These are phyloP conservation scores for Mastomys coucha DNA, from an alignment of 2,113 vertebrate genomes.

Conservation along the genomic window DNA sequence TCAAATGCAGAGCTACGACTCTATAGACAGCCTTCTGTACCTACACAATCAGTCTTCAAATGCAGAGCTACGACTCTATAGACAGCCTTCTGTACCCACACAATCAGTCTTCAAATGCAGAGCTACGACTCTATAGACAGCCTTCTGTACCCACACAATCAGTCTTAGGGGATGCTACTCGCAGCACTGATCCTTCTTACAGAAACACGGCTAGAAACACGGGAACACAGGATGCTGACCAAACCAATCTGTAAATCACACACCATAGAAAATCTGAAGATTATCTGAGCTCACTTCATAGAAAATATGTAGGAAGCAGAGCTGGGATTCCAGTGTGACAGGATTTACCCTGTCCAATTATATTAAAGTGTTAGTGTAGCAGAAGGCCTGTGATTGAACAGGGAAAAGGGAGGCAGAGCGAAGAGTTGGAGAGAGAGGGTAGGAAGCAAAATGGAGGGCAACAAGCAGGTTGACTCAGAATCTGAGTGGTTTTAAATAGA, in stretches of 20 bases:
- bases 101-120: neutral
- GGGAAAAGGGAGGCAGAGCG: too few relatives aligned
- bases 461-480: too few relatives aligned
- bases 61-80: neutral
- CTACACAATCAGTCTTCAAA: too few relatives aligned
- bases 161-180: neutral
- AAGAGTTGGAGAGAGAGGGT: too few relatives aligned
- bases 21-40: neutral
- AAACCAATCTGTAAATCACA: conserved; percentile 40
- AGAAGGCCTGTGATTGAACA: too few relatives aligned
- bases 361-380: too few relatives aligned
- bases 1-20: neutral
- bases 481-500: too few relatives aligned
- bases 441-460: too few relatives aligned
- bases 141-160: neutral
- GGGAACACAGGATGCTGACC: neutral
- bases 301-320: neutral
- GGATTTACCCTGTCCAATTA: too few relatives aligned
- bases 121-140: neutral
- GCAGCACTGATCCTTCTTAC: neutral
- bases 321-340: neutral
- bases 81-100: neutral
- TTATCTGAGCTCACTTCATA: neutral
- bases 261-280: neutral
- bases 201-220: neutral